Evolutionary conservation across 2,888 invertebrate species (phyloP).

Genomic region (Dasysyrphus albostriatus): DNA sequence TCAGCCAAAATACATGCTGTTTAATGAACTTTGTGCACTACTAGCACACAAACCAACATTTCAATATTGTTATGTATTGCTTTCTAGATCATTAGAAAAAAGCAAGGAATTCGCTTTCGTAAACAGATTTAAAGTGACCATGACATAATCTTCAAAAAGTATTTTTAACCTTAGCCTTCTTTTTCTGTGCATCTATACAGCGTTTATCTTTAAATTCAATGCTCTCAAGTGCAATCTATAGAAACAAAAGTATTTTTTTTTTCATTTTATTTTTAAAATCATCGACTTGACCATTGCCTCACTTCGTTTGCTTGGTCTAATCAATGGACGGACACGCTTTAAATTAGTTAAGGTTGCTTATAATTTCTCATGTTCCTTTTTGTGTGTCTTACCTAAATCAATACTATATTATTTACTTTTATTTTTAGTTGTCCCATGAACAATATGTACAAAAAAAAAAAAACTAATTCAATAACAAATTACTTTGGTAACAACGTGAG

Average conservation of each 20-base stretch:
- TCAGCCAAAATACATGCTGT: neutral
- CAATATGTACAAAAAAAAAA: neutral
- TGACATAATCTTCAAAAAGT: slow-evolving; percentile 43
- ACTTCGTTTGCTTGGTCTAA: slow-evolving; percentile 21
- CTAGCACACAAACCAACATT: neutral
- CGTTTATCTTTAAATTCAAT: slow-evolving; percentile 1
- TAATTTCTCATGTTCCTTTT: slow-evolving; percentile 34
- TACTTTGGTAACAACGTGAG: slow-evolving; percentile 29
- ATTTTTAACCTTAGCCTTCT: slow-evolving; percentile 33
- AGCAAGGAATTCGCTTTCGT: neutral
- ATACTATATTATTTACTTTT: slow-evolving; percentile 22
- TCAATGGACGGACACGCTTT: slow-evolving; percentile 29
- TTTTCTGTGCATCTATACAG: neutral
- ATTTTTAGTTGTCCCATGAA: slow-evolving; percentile 28
- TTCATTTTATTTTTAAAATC: slow-evolving; percentile 43
- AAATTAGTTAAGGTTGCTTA: slow-evolving; percentile 31
- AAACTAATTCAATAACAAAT: slow-evolving; percentile 6
- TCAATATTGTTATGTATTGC: slow-evolving; percentile 4
- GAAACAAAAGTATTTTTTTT: slow-evolving; percentile 13
- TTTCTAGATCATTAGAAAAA: slow-evolving; percentile 4
- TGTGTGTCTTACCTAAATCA: neutral
- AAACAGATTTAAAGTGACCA: slow-evolving; percentile 24
- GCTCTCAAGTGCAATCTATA: neutral
- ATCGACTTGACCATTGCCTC: slow-evolving; percentile 41
- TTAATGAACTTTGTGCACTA: neutral